A percentile compares a stretch with the other conserved stretches of the same genome.
Evolutionary conservation across 2,797 vertebrate species (phyloP).

Genomic region (Lagocephalus sceleratus): DNA sequence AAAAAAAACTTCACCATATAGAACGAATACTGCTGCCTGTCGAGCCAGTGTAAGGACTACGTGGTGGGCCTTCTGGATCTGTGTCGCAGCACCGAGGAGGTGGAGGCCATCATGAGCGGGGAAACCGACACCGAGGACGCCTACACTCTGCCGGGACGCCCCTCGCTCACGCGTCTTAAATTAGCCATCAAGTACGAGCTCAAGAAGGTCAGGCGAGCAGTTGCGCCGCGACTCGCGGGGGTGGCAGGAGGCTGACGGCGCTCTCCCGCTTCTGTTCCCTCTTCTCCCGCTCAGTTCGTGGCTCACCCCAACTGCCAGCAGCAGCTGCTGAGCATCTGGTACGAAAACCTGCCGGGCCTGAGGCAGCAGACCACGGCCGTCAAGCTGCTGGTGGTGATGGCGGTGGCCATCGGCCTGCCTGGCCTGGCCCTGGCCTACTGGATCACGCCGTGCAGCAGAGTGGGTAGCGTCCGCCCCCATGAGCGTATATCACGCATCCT

Average conservation of each 20-base stretch:
- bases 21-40: slow-evolving; percentile 96
- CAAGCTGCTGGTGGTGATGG: slow-evolving; percentile 93
- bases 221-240: neutral
- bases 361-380: slow-evolving; percentile 92
- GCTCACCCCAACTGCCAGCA: slow-evolving; percentile 99
- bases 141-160: slow-evolving; percentile 76
- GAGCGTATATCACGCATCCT: neutral
- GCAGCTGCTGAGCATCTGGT: slow-evolving; percentile 97
- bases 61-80: slow-evolving; percentile 96
- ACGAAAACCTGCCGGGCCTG: slow-evolving; percentile 91
- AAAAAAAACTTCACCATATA: slow-evolving; percentile 42
- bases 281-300: slow-evolving; percentile 82
- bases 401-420: slow-evolving; percentile 87
- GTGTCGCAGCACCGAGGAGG: slow-evolving; percentile 97
- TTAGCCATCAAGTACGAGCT: slow-evolving; percentile 98
- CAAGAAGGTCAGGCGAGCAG: slow-evolving; percentile 87
- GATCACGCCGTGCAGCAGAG: slow-evolving; percentile 94
- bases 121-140: slow-evolving; percentile 79
- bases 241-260: neutral
- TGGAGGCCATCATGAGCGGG: slow-evolving; percentile 95
- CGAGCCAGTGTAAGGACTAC: slow-evolving; percentile 97
- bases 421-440: slow-evolving; percentile 90
- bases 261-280: neutral
- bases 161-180: slow-evolving; percentile 90
- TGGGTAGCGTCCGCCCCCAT: slow-evolving; percentile 47